A percentile compares a stretch with the other conserved stretches of the same genome.
phyloP scores from a whole-genome alignment of 2,113 vertebrate species.

The Eolophus roseicapilla region DNA sequence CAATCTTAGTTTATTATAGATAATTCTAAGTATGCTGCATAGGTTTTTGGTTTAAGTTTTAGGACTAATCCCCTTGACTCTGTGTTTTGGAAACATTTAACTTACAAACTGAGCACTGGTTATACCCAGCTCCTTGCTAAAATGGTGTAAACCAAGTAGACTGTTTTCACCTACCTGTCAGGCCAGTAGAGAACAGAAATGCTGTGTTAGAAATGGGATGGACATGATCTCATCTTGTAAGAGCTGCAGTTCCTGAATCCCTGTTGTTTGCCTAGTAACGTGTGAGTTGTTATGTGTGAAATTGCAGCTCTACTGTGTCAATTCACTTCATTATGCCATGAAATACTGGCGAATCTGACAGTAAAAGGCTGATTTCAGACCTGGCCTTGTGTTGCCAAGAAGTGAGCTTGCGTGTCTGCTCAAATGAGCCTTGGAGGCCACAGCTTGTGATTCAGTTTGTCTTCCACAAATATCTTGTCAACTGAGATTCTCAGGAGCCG shows the following conservation, averaged over 20 bases:
- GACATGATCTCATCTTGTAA: not conserved
- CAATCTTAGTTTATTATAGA: not conserved
- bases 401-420: not conserved
- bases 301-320: not conserved
- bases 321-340: not conserved
- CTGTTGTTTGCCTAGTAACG: not conserved
- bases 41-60: not conserved
- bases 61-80: not conserved
- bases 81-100: not conserved
- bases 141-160: not conserved
- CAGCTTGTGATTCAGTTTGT: not conserved
- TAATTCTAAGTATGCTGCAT: not conserved
- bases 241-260: not conserved
- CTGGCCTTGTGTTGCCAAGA: not conserved
- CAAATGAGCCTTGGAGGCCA: not conserved
- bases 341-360: not conserved
- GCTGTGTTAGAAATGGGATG: not conserved
- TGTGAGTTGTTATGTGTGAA: not conserved
- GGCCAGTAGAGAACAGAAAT: not conserved
- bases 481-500: not conserved
- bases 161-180: not conserved
- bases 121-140: not conserved
- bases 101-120: not conserved
- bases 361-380: not conserved
- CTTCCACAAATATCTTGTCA: not conserved